Base-by-base conservation (phyloP, 1,140 invertebrate genomes). In the Drosophila truncata region DNA sequence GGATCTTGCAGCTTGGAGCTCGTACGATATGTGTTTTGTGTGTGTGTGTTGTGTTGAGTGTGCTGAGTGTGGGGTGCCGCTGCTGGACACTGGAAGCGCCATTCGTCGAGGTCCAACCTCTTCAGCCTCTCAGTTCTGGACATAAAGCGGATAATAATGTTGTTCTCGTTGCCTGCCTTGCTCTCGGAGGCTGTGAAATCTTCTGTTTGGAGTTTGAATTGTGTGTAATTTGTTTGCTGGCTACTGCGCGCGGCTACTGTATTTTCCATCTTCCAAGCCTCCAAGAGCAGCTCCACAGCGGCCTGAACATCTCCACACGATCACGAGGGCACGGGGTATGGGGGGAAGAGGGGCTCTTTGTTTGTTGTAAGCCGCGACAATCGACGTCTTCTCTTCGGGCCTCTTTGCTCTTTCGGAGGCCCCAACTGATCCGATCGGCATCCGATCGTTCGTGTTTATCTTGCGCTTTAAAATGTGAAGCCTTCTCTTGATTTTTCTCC, bases 81-180 rank as follows among this genome's bases (percentile, higher is more conserved):
- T 71, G 75, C 31, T 66, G 73, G 71, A 50, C 47, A 74, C 46
- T 62, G 57, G 71, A 73, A 87, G 83, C 83, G 83, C 84, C 84
- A 88, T 65, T 62, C 66, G 76, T 72, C 66, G 41, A 20, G 35
- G 62, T 52, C 66, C 31, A 61, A 57, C 80, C 80, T 72, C 70
- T 78, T 47, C 42, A 79, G 78, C 75, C n/a, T 58, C 20, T 65
- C 63, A 13, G 74, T 66, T 70, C 80, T 66, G 76, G 80, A 83
- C 84, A 83, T 83, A 87, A 88, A 80, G 73, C 82, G 76, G 88
- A 88, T 91, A 91, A 91, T 91, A 91, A 83, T 91, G 90, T 85
- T 84, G 57, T 73, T 70, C 49, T 77, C 74, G 50, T 61, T 72
- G 74, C 54, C 67, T 63, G 74, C 47, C 55, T 66, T 25, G 65